These are phyloP conservation scores for Bergia puertoricense DNA, from an alignment of 92 coral and sea anemone species.

Conservation along the genomic window DNA sequence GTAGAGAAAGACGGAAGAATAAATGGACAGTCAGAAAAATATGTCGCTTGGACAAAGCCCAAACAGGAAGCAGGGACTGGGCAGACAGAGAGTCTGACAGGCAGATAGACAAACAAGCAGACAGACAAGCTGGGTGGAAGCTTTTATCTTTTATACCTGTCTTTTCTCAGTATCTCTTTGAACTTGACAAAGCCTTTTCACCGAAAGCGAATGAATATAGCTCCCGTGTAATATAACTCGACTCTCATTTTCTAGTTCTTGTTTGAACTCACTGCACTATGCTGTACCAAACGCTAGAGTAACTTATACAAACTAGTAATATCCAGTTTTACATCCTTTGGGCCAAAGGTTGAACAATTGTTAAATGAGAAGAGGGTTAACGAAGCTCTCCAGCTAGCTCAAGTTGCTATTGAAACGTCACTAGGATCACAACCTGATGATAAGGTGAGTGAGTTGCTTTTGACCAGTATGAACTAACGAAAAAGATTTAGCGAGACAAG, in stretches of 20 bases:
- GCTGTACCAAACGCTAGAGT: not conserved
- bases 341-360: constrained; percentile 77
- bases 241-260: not conserved
- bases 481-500: not conserved
- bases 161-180: not conserved
- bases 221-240: not conserved
- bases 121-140: not conserved
- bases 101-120: not conserved
- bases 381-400: constrained; percentile 96
- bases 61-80: not conserved
- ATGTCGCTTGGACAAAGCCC: too few relatives aligned
- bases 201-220: not conserved
- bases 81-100: not conserved
- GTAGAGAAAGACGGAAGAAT: too few relatives aligned
- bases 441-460: constrained; percentile 50
- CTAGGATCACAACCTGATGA: constrained; percentile 72
- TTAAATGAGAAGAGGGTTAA: constrained; percentile 80
- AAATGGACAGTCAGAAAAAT: too few relatives aligned
- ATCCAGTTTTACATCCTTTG: not conserved
- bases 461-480: not conserved
- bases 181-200: not conserved
- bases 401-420: constrained; percentile 94
- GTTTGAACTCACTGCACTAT: not conserved
- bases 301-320: too few relatives aligned
- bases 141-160: not conserved